Base-by-base conservation (phyloP, 2,888 invertebrate genomes). In the Thelaira solivaga region DNA sequence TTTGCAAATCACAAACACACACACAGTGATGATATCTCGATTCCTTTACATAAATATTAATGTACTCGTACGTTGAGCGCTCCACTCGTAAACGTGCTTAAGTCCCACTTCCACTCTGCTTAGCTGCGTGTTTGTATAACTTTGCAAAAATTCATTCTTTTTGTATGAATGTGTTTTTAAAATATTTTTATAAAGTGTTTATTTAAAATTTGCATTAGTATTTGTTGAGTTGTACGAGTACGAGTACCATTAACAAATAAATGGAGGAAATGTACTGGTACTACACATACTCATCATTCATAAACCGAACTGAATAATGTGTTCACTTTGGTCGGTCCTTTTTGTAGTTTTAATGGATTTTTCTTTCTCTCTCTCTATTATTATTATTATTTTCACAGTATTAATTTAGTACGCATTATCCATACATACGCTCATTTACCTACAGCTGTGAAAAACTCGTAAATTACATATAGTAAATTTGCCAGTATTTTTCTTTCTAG, bases 151-250 rank as follows among this genome's bases (percentile, higher is more conserved):
- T 57, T 55, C 16, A 26, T 53, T 24, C 45, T 22, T 26, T 29
- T 57, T 26, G 20, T 29, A 41, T 29, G 45, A 51, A 29, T 65
- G 13, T 3, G 13, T 20, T 49, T 22, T 61, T 20, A 3, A 10
- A 39, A 13, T n/a, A 26, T 61, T 55, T 59, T 18, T 18, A 69
- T 41, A 11, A 73, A 73, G 39, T 73, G 65, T 73, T 73, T 65
- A 41, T 73, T 73, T 73, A 5, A 73, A 57, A 49, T 67, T 72
- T 67, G 67, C 72, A 49, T 55, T 62, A 34, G 59, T 39, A 71
- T 59, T 76, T 49, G 59, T 61, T 72, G 20, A 39, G n/a, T n/a
- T n/a, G n/a, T n/a, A n/a, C n/a, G n/a, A n/a, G n/a, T n/a, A n/a
- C n/a, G n/a, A n/a, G 61, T 55, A 41, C 34, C 49, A 69, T 72